Evolutionary conservation across 2,797 vertebrate genomes (phyloP).

Genomic region (Argentina silus): DNA sequence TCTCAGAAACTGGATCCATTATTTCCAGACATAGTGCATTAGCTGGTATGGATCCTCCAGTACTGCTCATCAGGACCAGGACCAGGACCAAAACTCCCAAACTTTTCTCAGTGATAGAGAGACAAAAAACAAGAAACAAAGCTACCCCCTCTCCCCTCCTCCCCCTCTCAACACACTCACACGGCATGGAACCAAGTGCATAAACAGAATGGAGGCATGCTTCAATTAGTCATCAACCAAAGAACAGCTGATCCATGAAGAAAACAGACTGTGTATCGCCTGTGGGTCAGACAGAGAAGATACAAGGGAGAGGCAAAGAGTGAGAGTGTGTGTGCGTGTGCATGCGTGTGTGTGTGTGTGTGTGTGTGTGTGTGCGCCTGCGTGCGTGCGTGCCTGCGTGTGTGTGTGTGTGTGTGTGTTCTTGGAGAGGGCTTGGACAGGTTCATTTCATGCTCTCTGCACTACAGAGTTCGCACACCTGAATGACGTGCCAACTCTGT

Average conservation of each 20-base stretch:
- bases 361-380: neutral
- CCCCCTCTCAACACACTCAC: neutral
- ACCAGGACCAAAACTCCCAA: no score
- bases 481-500: neutral
- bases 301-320: neutral
- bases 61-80: no score
- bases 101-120: no score
- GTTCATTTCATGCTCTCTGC: neutral
- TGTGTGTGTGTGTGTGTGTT: neutral
- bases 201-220: constrained; percentile 4
- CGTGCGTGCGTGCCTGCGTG: neutral
- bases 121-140: no score
- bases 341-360: neutral
- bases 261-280: constrained; percentile 8
- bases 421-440: neutral
- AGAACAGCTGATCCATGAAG: constrained; percentile 1
- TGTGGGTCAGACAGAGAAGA: neutral
- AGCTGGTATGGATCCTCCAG: no score
- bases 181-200: neutral
- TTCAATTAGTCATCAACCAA: constrained; percentile 11
- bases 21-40: no score
- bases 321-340: neutral
- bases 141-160: no score
- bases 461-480: neutral
- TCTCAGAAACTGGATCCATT: no score